phyloP scores from a whole-genome alignment of 2,888 invertebrate species.

The Tipula unca region DNA sequence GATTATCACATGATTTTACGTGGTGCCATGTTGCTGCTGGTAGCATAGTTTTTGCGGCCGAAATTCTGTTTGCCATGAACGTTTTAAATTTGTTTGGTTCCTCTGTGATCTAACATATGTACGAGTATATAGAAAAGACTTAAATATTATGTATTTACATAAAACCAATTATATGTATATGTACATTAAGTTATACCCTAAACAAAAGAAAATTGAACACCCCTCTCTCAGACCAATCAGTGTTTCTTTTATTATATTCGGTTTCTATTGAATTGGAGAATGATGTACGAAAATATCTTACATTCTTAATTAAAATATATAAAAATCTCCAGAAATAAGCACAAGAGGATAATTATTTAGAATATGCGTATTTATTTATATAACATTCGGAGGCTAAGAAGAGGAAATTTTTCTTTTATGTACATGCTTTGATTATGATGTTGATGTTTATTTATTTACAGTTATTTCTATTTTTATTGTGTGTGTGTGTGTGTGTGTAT shows the following conservation, averaged over 20 bases:
- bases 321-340: not conserved
- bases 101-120: too few species aligned
- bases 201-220: not conserved
- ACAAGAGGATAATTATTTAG: not conserved
- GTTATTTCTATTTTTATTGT: slow-evolving; percentile 2
- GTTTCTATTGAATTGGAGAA: not conserved
- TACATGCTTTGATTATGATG: not conserved
- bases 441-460: not conserved
- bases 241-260: not conserved
- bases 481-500: not conserved
- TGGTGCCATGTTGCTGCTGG: too few species aligned
- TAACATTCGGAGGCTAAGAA: not conserved
- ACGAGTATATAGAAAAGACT: too few species aligned
- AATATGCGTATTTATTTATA: not conserved
- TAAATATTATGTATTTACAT: not conserved
- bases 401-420: not conserved
- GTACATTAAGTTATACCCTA: not conserved
- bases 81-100: too few species aligned
- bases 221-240: not conserved
- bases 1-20: too few species aligned
- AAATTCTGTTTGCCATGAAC: too few species aligned
- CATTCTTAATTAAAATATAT: not conserved
- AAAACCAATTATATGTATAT: not conserved
- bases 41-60: too few species aligned
- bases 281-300: not conserved